Evolutionary conservation across 2,888 invertebrate species (phyloP).

Genomic region (Platypus cylindrus): DNA sequence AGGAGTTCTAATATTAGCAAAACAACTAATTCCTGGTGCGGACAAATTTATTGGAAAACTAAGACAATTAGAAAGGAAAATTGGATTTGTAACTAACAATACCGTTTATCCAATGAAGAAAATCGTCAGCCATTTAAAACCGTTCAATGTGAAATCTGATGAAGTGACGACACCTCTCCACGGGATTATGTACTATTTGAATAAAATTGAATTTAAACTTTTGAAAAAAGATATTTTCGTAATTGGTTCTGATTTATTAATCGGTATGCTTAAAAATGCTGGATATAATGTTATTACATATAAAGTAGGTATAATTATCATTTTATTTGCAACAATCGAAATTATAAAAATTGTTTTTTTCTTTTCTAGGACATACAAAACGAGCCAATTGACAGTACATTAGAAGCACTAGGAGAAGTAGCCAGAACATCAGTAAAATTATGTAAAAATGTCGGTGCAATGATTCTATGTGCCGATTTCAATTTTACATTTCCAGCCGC

Average conservation of each 20-base stretch:
- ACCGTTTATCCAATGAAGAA: not conserved
- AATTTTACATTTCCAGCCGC: constrained; percentile 3
- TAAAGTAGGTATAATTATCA: constrained; percentile 7
- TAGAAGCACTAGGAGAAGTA: too few species aligned
- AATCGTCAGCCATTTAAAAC: constrained; percentile 3
- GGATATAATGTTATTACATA: constrained; percentile 11
- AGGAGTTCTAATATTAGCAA: constrained; percentile 8
- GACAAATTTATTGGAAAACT: constrained; percentile 7
- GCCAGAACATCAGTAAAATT: constrained; percentile 1
- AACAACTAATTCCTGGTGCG: constrained; percentile 7
- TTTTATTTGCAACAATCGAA: not conserved
- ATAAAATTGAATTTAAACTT: constrained; percentile 7
- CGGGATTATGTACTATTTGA: constrained; percentile 7
- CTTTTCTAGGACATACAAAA: constrained; percentile 6
- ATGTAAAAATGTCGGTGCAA: constrained; percentile 10
- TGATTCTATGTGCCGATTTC: constrained; percentile 6
- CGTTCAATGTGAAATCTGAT: constrained; percentile 5
- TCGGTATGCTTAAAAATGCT: constrained; percentile 4
- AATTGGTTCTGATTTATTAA: constrained; percentile 1
- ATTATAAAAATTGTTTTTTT: not conserved
- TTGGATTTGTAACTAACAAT: constrained; percentile 12
- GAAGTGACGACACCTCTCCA: constrained; percentile 9
- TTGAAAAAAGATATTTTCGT: constrained; percentile 11
- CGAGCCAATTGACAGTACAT: not conserved
- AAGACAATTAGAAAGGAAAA: constrained; percentile 8